Evolutionary conservation across 2,888 invertebrate species (phyloP).

Genomic region (Caenorhabditis drosophilae): DNA sequence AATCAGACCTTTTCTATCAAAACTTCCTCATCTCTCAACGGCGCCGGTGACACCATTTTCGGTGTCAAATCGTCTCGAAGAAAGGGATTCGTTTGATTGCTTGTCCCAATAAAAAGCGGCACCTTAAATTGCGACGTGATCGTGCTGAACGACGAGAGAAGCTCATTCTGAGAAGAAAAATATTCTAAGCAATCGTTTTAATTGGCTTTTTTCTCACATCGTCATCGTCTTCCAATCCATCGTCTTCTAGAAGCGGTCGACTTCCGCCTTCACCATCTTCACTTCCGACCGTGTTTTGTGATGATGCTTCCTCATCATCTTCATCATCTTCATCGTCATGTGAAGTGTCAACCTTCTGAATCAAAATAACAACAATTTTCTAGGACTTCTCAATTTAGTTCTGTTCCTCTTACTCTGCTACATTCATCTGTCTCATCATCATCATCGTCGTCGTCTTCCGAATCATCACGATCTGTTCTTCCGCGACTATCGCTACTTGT

Average conservation of each 20-base stretch:
- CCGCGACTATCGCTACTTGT: conserved; percentile 52
- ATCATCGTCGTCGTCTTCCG: conserved; percentile 27
- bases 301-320: conserved; percentile 28
- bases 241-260: conserved; percentile 53
- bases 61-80: conserved; percentile 32
- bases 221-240: conserved; percentile 53
- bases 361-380: not conserved
- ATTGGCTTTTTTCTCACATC: conserved; percentile 17
- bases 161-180: conserved; percentile 18
- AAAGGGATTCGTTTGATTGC: conserved; percentile 26
- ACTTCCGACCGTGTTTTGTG: conserved; percentile 44
- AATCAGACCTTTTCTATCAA: too few relatives aligned
- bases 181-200: not conserved
- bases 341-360: conserved; percentile 34
- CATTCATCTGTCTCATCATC: conserved; percentile 11
- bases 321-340: conserved; percentile 42
- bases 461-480: conserved; percentile 43
- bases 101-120: conserved; percentile 27
- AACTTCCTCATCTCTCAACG: too few relatives aligned
- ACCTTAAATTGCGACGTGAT: conserved; percentile 1
- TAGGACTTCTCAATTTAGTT: not conserved
- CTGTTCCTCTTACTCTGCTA: conserved; percentile 16
- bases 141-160: conserved; percentile 24
- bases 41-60: conserved; percentile 21
- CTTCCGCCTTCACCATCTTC: conserved; percentile 50